Evolutionary conservation across 2,888 invertebrate genomes (phyloP).

Genomic region (Ennomos erosarius): DNA sequence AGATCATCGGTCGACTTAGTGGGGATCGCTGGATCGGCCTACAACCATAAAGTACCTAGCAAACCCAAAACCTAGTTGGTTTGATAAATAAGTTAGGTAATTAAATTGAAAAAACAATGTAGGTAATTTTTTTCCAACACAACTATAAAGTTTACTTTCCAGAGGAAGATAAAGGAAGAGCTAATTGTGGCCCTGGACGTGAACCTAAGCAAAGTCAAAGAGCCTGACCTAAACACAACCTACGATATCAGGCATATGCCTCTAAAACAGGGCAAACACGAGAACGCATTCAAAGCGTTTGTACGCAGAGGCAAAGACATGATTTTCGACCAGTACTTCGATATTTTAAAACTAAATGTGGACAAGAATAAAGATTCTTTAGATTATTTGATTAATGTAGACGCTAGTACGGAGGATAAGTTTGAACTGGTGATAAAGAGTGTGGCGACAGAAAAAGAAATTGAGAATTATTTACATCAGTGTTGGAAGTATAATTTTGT

Average conservation of each 20-base stretch:
- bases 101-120: too few relatives aligned
- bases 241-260: slow-evolving; percentile 67
- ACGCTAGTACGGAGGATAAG: slow-evolving; percentile 75
- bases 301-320: slow-evolving; percentile 71
- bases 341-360: slow-evolving; percentile 47
- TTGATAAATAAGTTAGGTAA: too few relatives aligned
- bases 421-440: slow-evolving; percentile 66
- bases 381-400: slow-evolving; percentile 64
- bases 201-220: slow-evolving; percentile 56
- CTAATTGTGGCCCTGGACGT: slow-evolving; percentile 63
- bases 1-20: too few relatives aligned
- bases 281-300: slow-evolving; percentile 73
- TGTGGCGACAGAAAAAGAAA: slow-evolving; percentile 66
- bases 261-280: slow-evolving; percentile 62
- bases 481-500: slow-evolving; percentile 76
- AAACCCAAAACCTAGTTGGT: too few relatives aligned
- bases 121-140: too few relatives aligned
- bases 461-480: slow-evolving; percentile 72
- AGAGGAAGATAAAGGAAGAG: slow-evolving; percentile 72
- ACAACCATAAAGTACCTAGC: too few relatives aligned
- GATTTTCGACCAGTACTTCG: slow-evolving; percentile 67
- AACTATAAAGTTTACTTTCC: slow-evolving; percentile 33
- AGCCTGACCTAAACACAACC: slow-evolving; percentile 68
- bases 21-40: too few relatives aligned
- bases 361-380: slow-evolving; percentile 54